Conservation (phyloP, 2,888 invertebrate genomes). For the Minunthozetes semirufus region DNA sequence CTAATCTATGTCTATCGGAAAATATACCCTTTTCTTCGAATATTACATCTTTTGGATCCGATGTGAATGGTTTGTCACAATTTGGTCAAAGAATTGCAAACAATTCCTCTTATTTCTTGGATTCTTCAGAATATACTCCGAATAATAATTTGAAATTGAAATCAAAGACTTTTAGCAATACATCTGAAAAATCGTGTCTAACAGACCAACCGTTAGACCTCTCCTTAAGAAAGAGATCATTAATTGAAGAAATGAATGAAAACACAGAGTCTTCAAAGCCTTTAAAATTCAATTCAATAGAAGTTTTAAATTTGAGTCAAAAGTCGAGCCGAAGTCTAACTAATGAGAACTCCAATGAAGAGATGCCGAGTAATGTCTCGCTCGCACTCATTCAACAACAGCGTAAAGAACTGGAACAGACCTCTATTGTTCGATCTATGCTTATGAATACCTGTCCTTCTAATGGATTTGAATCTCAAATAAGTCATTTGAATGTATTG, state of each 20-base stretch:
- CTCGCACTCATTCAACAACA: slow-evolving; percentile 33
- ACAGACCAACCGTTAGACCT: slow-evolving; percentile 80
- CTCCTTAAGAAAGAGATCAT: slow-evolving; percentile 67
- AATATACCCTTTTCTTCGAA: neutral
- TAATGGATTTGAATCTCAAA: neutral
- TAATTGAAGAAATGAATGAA: slow-evolving; percentile 51
- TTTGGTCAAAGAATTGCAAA: slow-evolving; percentile 7
- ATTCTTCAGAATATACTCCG: slow-evolving; percentile 37
- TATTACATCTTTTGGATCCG: neutral
- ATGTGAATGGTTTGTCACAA: slow-evolving; percentile 11
- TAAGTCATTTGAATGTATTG: neutral
- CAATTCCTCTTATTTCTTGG: slow-evolving; percentile 31
- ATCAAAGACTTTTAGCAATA: slow-evolving; percentile 5
- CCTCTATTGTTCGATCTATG: slow-evolving; percentile 18
- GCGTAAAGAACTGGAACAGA: slow-evolving; percentile 22
- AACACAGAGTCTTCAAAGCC: neutral
- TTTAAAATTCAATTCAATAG: slow-evolving; percentile 49
- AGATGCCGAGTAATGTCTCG: slow-evolving; percentile 28
- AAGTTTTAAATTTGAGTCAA: slow-evolving; percentile 70
- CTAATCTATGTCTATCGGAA: neutral
- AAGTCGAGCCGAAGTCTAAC: slow-evolving; percentile 47
- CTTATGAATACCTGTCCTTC: slow-evolving; percentile 2
- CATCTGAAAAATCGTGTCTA: neutral
- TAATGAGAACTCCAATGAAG: slow-evolving; percentile 28
- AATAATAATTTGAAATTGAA: neutral